Conservation (phyloP, 2,888 invertebrate species). For the Crepidodera aurea region DNA sequence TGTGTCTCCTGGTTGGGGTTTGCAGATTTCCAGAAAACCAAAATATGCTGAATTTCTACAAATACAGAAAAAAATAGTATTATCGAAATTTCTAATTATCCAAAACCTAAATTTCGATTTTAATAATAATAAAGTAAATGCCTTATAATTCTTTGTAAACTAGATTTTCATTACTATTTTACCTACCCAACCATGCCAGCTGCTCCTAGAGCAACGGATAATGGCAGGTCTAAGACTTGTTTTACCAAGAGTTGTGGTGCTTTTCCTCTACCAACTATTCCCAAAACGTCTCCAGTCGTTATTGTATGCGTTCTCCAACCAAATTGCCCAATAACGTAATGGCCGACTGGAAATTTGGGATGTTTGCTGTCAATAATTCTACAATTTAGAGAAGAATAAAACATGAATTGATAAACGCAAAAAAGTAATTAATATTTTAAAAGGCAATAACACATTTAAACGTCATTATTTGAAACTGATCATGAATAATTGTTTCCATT, state of each 20-base stretch:
- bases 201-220: constrained; percentile 71
- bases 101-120: too few species aligned
- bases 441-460: too few species aligned
- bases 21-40: constrained; percentile 75
- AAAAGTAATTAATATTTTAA: too few species aligned
- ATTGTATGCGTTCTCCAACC: constrained; percentile 75
- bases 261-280: constrained; percentile 61
- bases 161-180: too few species aligned
- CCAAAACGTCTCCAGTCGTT: constrained; percentile 59
- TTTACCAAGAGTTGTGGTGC: constrained; percentile 60
- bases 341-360: constrained; percentile 70
- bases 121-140: too few species aligned
- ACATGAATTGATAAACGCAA: background rate
- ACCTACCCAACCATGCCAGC: constrained; percentile 77
- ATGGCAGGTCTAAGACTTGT: constrained; percentile 67
- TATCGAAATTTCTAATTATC: too few species aligned
- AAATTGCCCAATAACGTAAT: constrained; percentile 67
- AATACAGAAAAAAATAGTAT: constrained; percentile 16
- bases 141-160: too few species aligned
- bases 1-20: constrained; percentile 76
- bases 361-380: constrained; percentile 75
- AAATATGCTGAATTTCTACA: constrained; percentile 77
- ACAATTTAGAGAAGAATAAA: too few species aligned
- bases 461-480: too few species aligned
- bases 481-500: too few species aligned